A percentile compares a stretch with the other conserved stretches of the same genome.
Conservation (phyloP, 2,113 vertebrate genomes). For the Halichoeres trimaculatus region DNA sequence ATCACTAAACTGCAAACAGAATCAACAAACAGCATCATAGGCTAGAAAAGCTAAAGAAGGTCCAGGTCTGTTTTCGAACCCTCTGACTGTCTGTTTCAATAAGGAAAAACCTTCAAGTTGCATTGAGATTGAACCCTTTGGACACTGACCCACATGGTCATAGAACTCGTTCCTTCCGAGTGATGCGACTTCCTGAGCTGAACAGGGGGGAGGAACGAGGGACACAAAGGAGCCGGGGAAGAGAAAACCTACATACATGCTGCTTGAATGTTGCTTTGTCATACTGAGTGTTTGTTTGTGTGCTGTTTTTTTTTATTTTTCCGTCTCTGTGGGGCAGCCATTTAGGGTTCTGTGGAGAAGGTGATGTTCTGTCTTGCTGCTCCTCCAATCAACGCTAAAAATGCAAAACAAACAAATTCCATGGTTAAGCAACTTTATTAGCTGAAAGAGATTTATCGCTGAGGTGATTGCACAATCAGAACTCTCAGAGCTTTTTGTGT, state of each 20-base stretch:
- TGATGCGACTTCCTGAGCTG: slow-evolving; percentile 10
- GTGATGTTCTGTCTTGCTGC: slow-evolving; percentile 68
- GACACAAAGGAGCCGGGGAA: slow-evolving; percentile 31
- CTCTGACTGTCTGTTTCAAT: slow-evolving; percentile 69
- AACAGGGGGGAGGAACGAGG: slow-evolving; percentile 11
- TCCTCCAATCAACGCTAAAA: slow-evolving; percentile 76
- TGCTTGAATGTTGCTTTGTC: slow-evolving; percentile 78
- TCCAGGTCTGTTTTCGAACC: slow-evolving; percentile 50
- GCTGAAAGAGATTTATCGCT: slow-evolving; percentile 66
- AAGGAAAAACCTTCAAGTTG: slow-evolving; percentile 45
- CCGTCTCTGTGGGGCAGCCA: slow-evolving; percentile 56
- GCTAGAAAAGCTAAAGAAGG: slow-evolving; percentile 17
- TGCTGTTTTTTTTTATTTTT: slow-evolving; percentile 30
- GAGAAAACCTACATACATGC: slow-evolving; percentile 73
- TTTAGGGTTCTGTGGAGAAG: slow-evolving; percentile 54
- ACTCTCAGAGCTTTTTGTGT: slow-evolving; percentile 51
- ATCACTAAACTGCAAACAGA: too few relatives aligned
- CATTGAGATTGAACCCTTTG: slow-evolving; percentile 48
- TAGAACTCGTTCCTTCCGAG: slow-evolving; percentile 11
- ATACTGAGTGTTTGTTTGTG: slow-evolving; percentile 53
- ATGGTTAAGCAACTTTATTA: slow-evolving; percentile 57
- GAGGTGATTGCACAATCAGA: slow-evolving; percentile 75
- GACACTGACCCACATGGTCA: slow-evolving; percentile 1
- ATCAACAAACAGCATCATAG: neutral
- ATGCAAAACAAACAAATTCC: slow-evolving; percentile 67